Base-by-base conservation (phyloP, 2,888 invertebrate genomes). In the Brachyptera putata region DNA sequence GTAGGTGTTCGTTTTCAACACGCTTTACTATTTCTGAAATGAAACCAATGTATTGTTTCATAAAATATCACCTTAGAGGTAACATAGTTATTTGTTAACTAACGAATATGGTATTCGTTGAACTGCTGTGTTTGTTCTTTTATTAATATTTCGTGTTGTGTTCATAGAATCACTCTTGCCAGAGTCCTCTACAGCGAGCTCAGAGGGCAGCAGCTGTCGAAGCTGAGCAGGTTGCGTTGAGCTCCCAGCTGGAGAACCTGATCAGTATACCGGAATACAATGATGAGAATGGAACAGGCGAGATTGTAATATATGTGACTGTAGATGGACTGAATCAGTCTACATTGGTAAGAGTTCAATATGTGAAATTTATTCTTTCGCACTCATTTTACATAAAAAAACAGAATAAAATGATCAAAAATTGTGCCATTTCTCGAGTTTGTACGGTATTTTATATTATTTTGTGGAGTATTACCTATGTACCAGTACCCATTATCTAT, bases 131-230 rank as follows among this genome's bases (percentile, higher is more conserved):
- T 30, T 30, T 30, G 30, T 30, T 30, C 11, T 5, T 7, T 5
- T 11, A 11, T 30, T 30, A 11, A 30, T 30, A n/a, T n/a, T n/a
- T n/a, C 30, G 11, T 30, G 30, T 30, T 11, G 30, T 30, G n/a
- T n/a, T n/a, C n/a, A n/a, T n/a, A n/a, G n/a, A n/a, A n/a, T 30
- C 58, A 58, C 13, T 36, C 58, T n/a, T 50, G 55, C 22, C 30
- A 37, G 13, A 7, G 21, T 24, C 55, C 55, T 39, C n/a, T n/a
- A n/a, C n/a, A n/a, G n/a, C n/a, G n/a, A n/a, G n/a, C n/a, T n/a
- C n/a, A n/a, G n/a, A 39, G 39, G 24, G 26, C 41, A 16, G 26
- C 49, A 26, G 43, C 43, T 5, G 26, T 30, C 13, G 26, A 41
- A 26, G 22, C 43, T 5, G 57, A 57, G 39, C 36, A 39, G 26